phyloP scores from a whole-genome alignment of 2,888 invertebrate species.

The Penaeus monodon region DNA sequence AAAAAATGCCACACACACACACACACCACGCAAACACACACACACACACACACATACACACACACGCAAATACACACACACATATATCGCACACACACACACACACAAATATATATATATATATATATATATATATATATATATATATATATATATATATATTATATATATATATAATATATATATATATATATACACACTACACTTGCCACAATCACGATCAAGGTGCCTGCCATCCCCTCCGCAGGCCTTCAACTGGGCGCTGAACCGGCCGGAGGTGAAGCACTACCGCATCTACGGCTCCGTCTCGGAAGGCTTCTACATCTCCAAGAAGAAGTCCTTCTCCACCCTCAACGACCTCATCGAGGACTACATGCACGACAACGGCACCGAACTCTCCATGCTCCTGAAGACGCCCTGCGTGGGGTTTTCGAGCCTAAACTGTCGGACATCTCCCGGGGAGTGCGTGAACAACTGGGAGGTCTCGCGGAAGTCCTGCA shows the following conservation, averaged over 20 bases:
- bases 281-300: slow-evolving; percentile 16
- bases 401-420: background rate
- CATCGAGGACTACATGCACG: background rate
- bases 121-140: too few relatives aligned
- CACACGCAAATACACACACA: too few relatives aligned
- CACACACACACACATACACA: too few relatives aligned
- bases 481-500: background rate
- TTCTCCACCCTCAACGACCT: slow-evolving; percentile 24
- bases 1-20: too few relatives aligned
- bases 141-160: too few relatives aligned
- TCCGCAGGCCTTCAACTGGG: background rate
- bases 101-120: too few relatives aligned
- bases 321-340: background rate
- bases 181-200: too few relatives aligned
- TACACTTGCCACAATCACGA: background rate
- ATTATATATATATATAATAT: too few relatives aligned
- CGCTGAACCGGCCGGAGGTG: background rate
- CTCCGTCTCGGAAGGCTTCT: background rate
- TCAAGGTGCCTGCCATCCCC: too few relatives aligned
- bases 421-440: background rate
- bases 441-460: background rate
- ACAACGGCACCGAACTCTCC: background rate
- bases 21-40: too few relatives aligned
- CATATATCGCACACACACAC: too few relatives aligned
- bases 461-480: slow-evolving; percentile 8